Conservation (phyloP, 2,888 invertebrate species). For the Microctonus brassicae region DNA sequence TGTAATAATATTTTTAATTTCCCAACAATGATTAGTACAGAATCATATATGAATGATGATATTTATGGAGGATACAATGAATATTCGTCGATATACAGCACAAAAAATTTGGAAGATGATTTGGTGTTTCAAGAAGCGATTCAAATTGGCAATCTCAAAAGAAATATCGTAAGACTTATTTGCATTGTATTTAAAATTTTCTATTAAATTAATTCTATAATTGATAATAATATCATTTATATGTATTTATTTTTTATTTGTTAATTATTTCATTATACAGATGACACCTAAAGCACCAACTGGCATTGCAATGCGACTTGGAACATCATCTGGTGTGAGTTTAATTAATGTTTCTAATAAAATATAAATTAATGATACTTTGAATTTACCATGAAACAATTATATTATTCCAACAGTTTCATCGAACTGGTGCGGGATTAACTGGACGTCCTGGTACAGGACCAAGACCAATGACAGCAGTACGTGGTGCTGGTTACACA, state of each 20-base stretch:
- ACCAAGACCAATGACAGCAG: constrained; percentile 93
- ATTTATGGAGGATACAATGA: constrained; percentile 79
- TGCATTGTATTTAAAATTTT: constrained; percentile 9
- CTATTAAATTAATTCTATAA: constrained; percentile 5
- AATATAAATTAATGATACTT: not conserved
- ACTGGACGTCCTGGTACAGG: constrained; percentile 68
- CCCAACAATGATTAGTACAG: constrained; percentile 36
- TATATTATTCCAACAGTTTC: constrained; percentile 58
- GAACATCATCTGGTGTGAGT: constrained; percentile 73
- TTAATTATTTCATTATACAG: constrained; percentile 49
- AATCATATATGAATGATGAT: constrained; percentile 73
- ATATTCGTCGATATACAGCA: constrained; percentile 76
- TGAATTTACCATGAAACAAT: constrained; percentile 17
- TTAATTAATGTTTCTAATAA: constrained; percentile 11
- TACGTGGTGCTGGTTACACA: constrained; percentile 95
- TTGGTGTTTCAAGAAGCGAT: constrained; percentile 83
- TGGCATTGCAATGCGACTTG: constrained; percentile 72
- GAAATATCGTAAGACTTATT: constrained; percentile 74
- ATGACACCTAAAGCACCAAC: constrained; percentile 69
- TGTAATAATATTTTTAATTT: not conserved
- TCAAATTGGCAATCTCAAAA: constrained; percentile 80
- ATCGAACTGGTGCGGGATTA: constrained; percentile 65
- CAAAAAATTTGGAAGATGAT: constrained; percentile 80
- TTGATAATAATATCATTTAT: too few relatives aligned
- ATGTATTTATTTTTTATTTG: too few relatives aligned